Evolutionary conservation across 2,888 invertebrate species (phyloP).

Genomic region (Spialia ferax): DNA sequence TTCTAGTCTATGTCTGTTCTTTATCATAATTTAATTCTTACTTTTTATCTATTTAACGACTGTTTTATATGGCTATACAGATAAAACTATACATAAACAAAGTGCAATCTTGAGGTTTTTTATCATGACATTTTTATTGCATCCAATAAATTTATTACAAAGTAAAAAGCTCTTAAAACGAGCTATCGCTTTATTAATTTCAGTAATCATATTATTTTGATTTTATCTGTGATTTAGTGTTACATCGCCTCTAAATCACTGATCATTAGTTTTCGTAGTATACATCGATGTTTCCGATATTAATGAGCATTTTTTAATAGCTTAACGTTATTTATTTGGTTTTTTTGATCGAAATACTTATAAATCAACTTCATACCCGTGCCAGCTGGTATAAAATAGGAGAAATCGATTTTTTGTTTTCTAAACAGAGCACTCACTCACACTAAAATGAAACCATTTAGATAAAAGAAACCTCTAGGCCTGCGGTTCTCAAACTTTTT

Average conservation of each 20-base stretch:
- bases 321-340: no score
- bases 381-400: no score
- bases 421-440: no score
- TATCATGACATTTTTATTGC: constrained; percentile 5
- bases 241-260: constrained; percentile 3
- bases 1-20: not conserved
- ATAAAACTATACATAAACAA: constrained; percentile 1
- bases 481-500: no score
- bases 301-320: not conserved
- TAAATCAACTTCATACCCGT: not conserved
- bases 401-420: no score
- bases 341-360: not conserved
- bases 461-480: no score
- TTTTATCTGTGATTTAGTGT: constrained; percentile 13
- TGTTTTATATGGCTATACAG: not conserved
- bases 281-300: constrained; percentile 5
- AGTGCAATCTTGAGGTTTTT: not conserved
- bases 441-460: no score
- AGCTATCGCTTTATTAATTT: constrained; percentile 10
- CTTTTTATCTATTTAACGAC: constrained; percentile 1
- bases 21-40: not conserved
- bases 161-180: constrained; percentile 10
- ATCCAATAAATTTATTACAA: not conserved
- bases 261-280: constrained; percentile 8
- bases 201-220: constrained; percentile 11